Evolutionary conservation across 2,113 vertebrate species (phyloP).

Genomic region (Psittacus erithacus): DNA sequence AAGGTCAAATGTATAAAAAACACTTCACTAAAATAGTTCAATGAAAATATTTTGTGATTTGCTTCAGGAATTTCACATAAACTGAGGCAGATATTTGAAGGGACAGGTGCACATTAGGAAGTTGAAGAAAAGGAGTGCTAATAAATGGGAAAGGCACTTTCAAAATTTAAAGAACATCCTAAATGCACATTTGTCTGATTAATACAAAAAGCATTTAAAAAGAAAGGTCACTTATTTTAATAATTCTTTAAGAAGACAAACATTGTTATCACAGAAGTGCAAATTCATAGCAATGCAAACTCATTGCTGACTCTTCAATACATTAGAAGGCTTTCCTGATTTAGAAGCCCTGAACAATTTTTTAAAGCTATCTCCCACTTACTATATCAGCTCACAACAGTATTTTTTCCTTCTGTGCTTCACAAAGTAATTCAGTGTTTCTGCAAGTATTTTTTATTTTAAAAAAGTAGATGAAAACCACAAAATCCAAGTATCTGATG

Average conservation of each 20-base stretch:
- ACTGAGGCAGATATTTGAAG: background rate
- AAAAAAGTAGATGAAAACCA: background rate
- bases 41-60: background rate
- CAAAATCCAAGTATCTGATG: background rate
- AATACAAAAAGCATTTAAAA: background rate
- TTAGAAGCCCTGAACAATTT: background rate
- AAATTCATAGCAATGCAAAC: background rate
- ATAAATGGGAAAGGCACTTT: background rate
- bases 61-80: background rate
- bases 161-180: background rate
- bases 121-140: background rate
- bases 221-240: background rate
- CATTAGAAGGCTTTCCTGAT: background rate
- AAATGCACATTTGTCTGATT: background rate
- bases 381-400: background rate
- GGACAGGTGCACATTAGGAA: background rate
- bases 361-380: background rate
- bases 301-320: background rate
- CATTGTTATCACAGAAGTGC: background rate
- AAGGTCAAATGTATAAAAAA: background rate
- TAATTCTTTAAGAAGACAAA: background rate
- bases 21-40: background rate
- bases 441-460: background rate
- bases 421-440: background rate
- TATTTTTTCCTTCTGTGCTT: background rate